A percentile compares a stretch with the other conserved stretches of the same genome.
Conservation (phyloP, 2,797 vertebrate genomes). For the Gorsachius magnificus region DNA sequence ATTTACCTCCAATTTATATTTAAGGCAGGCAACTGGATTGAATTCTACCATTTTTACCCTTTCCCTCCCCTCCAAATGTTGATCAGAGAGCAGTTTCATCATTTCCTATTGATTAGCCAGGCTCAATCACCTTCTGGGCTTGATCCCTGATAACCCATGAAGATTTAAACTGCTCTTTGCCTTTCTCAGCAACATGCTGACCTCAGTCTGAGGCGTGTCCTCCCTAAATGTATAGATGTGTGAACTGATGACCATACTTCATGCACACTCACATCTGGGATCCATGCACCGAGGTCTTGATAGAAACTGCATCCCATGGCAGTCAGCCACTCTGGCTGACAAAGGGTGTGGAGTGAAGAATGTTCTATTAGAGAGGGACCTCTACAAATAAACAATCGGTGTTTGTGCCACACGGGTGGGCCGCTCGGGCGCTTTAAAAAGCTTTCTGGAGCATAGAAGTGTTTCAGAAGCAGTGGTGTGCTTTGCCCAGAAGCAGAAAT, state of each 20-base stretch:
- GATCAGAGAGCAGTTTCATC: not conserved
- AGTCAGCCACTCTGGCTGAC: not conserved
- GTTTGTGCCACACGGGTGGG: constrained; percentile 24
- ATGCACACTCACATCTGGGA: not conserved
- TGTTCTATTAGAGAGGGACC: not conserved
- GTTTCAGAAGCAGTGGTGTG: not conserved
- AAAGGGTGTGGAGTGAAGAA: not conserved
- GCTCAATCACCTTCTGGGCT: not conserved
- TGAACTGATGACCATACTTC: not conserved
- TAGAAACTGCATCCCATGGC: not conserved
- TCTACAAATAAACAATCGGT: not conserved
- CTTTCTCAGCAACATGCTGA: not conserved
- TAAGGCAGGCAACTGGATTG: not conserved
- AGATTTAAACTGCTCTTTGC: not conserved
- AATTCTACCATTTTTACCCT: not conserved
- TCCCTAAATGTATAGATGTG: not conserved
- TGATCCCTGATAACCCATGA: not conserved
- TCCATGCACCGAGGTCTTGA: not conserved
- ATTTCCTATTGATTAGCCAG: not conserved
- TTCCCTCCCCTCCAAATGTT: not conserved
- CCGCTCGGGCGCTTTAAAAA: not conserved
- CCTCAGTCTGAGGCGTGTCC: constrained; percentile 11
- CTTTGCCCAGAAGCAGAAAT: constrained; percentile 15
- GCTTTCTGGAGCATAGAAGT: not conserved
- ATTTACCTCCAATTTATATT: not conserved